Conservation (phyloP, 2,888 invertebrate species). For the Campoplex capitator region DNA sequence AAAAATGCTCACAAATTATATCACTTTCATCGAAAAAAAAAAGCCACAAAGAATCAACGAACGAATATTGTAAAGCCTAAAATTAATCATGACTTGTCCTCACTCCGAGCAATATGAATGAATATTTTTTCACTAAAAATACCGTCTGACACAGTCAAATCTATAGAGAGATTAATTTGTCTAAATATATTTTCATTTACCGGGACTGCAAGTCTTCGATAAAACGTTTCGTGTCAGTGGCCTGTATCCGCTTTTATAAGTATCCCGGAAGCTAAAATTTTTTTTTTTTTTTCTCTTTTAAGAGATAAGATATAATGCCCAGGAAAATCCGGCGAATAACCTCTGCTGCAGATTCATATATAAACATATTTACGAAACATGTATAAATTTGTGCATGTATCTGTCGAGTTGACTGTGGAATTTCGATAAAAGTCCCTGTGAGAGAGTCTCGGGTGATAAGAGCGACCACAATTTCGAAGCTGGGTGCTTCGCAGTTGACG, state of each 20-base stretch:
- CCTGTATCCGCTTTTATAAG: background rate
- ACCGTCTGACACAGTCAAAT: background rate
- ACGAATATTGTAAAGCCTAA: background rate
- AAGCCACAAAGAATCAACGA: background rate
- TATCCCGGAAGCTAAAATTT: background rate
- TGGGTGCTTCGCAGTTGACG: slow-evolving; percentile 18
- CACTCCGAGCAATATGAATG: too few species aligned
- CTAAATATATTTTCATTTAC: background rate
- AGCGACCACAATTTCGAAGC: background rate
- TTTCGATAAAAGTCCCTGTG: slow-evolving; percentile 57
- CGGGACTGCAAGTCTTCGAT: background rate
- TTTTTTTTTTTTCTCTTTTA: background rate
- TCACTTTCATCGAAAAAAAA: background rate
- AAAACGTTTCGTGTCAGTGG: background rate
- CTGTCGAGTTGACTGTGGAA: slow-evolving; percentile 23
- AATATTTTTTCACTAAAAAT: too few species aligned
- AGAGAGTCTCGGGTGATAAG: slow-evolving; percentile 19
- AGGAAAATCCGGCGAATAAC: slow-evolving; percentile 26
- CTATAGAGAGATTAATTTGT: background rate
- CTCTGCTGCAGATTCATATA: background rate
- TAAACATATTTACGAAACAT: background rate
- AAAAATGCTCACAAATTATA: background rate
- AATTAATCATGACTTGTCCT: background rate
- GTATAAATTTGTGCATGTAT: background rate
- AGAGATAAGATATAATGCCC: slow-evolving; percentile 42